These are phyloP conservation scores for Ditula angustiorana DNA, from an alignment of 2,888 invertebrate species.

Conservation along the genomic window DNA sequence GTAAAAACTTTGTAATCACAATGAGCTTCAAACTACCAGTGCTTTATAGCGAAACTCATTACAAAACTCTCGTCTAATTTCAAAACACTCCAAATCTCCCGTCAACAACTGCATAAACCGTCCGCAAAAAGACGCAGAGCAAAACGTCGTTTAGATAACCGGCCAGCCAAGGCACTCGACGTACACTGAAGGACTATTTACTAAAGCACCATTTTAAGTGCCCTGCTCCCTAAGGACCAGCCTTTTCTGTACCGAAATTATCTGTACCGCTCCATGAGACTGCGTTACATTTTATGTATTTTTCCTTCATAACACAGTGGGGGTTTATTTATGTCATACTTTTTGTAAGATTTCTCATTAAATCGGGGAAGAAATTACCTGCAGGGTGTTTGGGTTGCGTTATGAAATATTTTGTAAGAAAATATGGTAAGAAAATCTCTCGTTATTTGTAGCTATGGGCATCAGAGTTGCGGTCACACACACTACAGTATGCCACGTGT, in stretches of 20 bases:
- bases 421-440: not conserved
- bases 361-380: conserved; percentile 16
- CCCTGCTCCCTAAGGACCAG: conserved; percentile 34
- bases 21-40: not conserved
- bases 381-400: not conserved
- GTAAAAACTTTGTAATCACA: not conserved
- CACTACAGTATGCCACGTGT: no score
- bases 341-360: conserved; percentile 22
- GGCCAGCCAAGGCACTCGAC: conserved; percentile 1
- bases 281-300: conserved; percentile 41
- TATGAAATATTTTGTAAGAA: not conserved
- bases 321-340: conserved; percentile 36
- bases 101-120: conserved; percentile 5
- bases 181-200: conserved; percentile 33
- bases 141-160: conserved; percentile 36
- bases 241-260: conserved; percentile 40
- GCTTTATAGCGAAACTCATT: not conserved
- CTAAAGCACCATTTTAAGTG: conserved; percentile 40
- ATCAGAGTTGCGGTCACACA: no score
- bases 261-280: conserved; percentile 38
- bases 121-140: conserved; percentile 28
- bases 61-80: not conserved
- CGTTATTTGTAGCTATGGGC: no score
- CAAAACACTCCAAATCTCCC: not conserved
- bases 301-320: conserved; percentile 37